Evolutionary conservation across 2,113 vertebrate genomes (phyloP), one percentile per base, ranked within the genome.

Genomic region (Picathartes gymnocephalus): DNA sequence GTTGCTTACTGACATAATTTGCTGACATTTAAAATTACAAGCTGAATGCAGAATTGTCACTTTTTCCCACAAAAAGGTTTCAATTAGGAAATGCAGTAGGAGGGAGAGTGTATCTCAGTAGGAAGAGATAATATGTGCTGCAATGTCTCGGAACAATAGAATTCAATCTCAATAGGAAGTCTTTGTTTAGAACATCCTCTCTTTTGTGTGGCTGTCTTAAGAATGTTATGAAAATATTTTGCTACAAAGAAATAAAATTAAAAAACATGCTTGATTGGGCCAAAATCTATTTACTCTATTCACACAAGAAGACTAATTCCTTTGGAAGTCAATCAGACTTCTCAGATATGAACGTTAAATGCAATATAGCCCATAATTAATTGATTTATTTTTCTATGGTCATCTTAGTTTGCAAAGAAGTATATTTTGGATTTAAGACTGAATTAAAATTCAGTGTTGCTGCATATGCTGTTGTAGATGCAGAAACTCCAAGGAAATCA

Each of bases 1-100:
- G 37, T 69, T 79, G 48, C 50, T 93, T 66, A 95, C 61, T 79
- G 62, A 60, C 53, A 84, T 74, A 68, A 84, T 89, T 86, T 92
- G 25, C n/a, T 91, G 83, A 56, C 73, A 89, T 81, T 87, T 89
- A 51, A 86, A 95, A 91, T 95, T 71, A 78, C 28, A 74, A 92
- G 25, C 28, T 30, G 78, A 71, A 65, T 82, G 45, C 25, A 88
- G 18, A 93, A 91, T 76, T 81, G 69, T 51, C 27, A 86, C 27
- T 51, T 88, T 79, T 83, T 86, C 65, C 42, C 56, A 68, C 11
- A 68, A 78, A 89, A 87, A 76, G 9, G 50, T 76, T 91, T 92
- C 77, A 93, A 72, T 95, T 79, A 84, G 61, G 77, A 95, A 92
- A 85, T 93, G 61, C 89, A 89, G 83, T 86, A 92, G 81, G 73